Evolutionary conservation across 2,888 invertebrate genomes (phyloP).

Genomic region (Sepiola atlantica): DNA sequence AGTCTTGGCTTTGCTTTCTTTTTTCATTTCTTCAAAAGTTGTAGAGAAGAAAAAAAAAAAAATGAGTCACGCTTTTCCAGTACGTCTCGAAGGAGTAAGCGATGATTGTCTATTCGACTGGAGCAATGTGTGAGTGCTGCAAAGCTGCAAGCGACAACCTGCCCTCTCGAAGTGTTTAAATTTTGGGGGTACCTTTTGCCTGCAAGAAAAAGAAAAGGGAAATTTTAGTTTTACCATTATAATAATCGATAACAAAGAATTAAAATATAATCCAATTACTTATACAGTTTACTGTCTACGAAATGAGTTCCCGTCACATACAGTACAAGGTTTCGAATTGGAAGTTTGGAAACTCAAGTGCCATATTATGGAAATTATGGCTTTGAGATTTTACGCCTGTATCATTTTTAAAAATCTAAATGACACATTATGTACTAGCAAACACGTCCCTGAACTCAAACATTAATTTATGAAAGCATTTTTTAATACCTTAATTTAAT

Average conservation of each 20-base stretch:
- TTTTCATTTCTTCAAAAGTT: not conserved
- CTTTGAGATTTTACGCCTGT: too few species aligned
- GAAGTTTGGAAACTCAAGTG: too few species aligned
- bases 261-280: too few species aligned
- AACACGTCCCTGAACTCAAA: too few species aligned
- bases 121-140: constrained; percentile 8
- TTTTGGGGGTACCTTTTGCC: not conserved
- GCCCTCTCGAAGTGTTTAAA: not conserved
- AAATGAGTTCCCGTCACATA: too few species aligned
- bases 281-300: too few species aligned
- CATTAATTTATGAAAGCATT: too few species aligned
- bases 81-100: not conserved
- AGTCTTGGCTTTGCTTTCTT: not conserved
- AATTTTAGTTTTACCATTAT: not conserved
- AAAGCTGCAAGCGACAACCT: not conserved
- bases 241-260: not conserved
- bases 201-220: not conserved
- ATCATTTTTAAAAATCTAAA: too few species aligned
- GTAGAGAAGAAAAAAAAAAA: not conserved
- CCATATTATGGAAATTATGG: too few species aligned
- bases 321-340: too few species aligned
- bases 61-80: not conserved
- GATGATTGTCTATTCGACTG: not conserved
- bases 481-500: too few species aligned
- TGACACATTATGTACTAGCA: too few species aligned